Evolutionary conservation across 2,797 vertebrate genomes (phyloP).

Genomic region (Bovichtus variegatus): DNA sequence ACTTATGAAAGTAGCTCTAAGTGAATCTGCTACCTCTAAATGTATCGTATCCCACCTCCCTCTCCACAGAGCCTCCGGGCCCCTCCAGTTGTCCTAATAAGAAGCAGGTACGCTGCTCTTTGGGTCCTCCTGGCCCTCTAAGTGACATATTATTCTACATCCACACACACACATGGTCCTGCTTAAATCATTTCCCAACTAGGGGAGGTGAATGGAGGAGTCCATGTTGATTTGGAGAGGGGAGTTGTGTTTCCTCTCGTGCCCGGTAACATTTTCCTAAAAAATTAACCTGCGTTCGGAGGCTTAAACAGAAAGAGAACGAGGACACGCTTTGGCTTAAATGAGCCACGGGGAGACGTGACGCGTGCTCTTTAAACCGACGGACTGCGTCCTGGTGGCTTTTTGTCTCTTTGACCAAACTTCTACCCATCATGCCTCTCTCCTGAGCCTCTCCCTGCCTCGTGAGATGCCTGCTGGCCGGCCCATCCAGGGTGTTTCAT

Average conservation of each 20-base stretch:
- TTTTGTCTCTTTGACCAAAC: conserved; percentile 13
- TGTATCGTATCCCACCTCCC: conserved; percentile 71
- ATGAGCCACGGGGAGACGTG: neutral
- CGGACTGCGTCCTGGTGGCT: neutral
- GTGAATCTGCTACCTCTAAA: conserved; percentile 72
- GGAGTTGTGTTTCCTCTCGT: conserved; percentile 79
- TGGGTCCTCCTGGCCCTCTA: conserved; percentile 78
- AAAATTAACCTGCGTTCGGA: conserved; percentile 72
- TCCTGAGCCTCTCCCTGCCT: conserved; percentile 25
- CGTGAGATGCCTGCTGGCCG: conserved; percentile 42
- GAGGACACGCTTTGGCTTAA: neutral
- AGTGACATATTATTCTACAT: conserved; percentile 86
- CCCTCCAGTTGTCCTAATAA: conserved; percentile 80
- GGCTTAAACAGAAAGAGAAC: conserved; percentile 46
- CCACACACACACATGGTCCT: conserved; percentile 85
- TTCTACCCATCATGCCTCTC: conserved; percentile 27
- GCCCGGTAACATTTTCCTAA: conserved; percentile 79
- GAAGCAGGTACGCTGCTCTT: conserved; percentile 84
- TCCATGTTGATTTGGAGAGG: conserved; percentile 78
- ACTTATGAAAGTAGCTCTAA: conserved; percentile 43
- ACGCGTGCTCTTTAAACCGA: neutral
- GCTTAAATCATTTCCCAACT: conserved; percentile 87
- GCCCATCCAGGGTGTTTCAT: conserved; percentile 42
- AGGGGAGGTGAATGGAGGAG: conserved; percentile 77
- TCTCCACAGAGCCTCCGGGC: conserved; percentile 67